phyloP scores from a whole-genome alignment of 2,888 invertebrate genomes.

The Agrochola circellaris region DNA sequence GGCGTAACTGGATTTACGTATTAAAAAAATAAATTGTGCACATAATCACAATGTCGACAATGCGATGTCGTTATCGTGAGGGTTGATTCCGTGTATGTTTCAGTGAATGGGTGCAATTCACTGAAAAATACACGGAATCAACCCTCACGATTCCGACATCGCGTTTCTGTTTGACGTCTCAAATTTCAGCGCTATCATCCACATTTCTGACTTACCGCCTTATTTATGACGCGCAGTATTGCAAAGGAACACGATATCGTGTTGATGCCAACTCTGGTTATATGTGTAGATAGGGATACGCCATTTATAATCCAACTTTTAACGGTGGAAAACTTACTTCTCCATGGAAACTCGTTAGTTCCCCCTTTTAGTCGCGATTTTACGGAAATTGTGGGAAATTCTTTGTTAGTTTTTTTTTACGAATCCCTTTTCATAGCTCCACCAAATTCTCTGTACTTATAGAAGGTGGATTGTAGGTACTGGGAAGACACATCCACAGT shows the following conservation, averaged over 20 bases:
- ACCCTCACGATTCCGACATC: slow-evolving; percentile 35
- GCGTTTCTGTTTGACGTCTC: slow-evolving; percentile 42
- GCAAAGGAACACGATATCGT: slow-evolving; percentile 61
- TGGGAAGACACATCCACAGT: background rate
- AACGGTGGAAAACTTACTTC: slow-evolving; percentile 42
- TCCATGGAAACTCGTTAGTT: slow-evolving; percentile 38
- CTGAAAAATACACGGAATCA: slow-evolving; percentile 26
- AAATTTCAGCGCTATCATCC: slow-evolving; percentile 52
- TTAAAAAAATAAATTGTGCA: slow-evolving; percentile 30
- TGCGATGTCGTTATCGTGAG: too few species aligned
- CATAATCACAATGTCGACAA: too few species aligned
- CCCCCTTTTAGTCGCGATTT: slow-evolving; percentile 29
- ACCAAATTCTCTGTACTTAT: background rate
- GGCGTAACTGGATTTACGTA: slow-evolving; percentile 12
- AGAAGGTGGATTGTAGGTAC: background rate
- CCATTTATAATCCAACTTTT: slow-evolving; percentile 57
- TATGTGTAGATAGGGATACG: slow-evolving; percentile 46
- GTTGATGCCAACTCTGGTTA: slow-evolving; percentile 30
- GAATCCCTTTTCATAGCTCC: background rate
- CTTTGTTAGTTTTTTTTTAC: background rate
- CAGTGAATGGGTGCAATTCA: too few species aligned
- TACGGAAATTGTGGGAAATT: slow-evolving; percentile 18
- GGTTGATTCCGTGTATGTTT: too few species aligned
- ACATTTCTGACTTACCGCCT: slow-evolving; percentile 55
- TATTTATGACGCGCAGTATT: slow-evolving; percentile 58